Base-by-base conservation (phyloP, 2,888 invertebrate genomes). In the Epinotia bilunana region DNA sequence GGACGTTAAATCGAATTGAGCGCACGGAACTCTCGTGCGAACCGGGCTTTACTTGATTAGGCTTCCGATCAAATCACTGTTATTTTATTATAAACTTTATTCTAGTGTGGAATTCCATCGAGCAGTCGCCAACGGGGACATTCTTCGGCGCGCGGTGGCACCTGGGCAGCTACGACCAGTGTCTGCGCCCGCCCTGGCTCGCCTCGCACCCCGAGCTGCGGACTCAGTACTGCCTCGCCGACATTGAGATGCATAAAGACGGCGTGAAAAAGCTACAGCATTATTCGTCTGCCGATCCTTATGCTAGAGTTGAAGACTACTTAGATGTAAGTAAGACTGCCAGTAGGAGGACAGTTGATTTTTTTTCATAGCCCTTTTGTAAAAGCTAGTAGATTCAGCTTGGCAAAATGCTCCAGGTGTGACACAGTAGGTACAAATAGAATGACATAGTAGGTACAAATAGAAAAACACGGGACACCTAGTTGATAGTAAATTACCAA, bases 31-130 rank as follows among this genome's bases (percentile, higher is more conserved):
- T n/a, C n/a, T n/a, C n/a, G n/a, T n/a, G n/a, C n/a, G n/a, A n/a
- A n/a, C n/a, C n/a, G n/a, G n/a, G n/a, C n/a, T n/a, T n/a, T n/a
- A n/a, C 33, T 33, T 33, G 33, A 33, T 33, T 33, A 33, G 33
- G 33, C 33, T 33, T 6, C 33, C 33, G 33, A 33, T 33, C 33
- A 33, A 33, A 3, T 33, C 33, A 33, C 33, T 33, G 33, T 33
- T 43, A 39, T 5, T 5, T 39, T 60, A 28, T 16, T 60, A 60
- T 28, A 13, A 12, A 64, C 20, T 33, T 18, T 23, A 11, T 72
- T 77, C 57, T 78, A 88, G 88, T 86, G 4, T 87, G 87, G 86
- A 87, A 88, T 57, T 83, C 88, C 0, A 86, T 84, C 74, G 84
- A 64, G 16, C 53, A 86, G 33, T 78, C 80, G 3, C 87, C n/a